Evolutionary conservation across 1,140 invertebrate species (phyloP).

Genomic region (Drosophila teissieri): DNA sequence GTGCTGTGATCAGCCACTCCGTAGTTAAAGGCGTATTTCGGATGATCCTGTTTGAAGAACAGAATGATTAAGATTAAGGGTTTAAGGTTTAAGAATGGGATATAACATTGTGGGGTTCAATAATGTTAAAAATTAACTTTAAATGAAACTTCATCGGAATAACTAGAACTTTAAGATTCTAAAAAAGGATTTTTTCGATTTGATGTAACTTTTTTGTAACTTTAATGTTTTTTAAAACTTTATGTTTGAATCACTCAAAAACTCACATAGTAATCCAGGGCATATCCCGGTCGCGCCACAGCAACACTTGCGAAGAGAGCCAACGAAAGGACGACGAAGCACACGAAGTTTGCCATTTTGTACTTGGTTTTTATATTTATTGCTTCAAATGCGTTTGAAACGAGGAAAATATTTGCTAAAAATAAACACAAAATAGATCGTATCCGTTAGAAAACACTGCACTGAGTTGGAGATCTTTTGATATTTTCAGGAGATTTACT

Average conservation of each 20-base stretch:
- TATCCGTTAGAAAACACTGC: conserved; percentile 35
- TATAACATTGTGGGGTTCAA: too few species aligned
- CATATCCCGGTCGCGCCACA: conserved; percentile 80
- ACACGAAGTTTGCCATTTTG: conserved; percentile 79
- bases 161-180: too few species aligned
- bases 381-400: conserved; percentile 29
- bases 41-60: conserved; percentile 76
- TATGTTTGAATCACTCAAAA: background rate
- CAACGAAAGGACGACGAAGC: conserved; percentile 71
- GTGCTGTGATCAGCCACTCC: conserved; percentile 86
- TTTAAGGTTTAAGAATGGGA: background rate
- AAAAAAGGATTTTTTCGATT: too few species aligned
- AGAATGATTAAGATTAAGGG: background rate
- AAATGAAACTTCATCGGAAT: too few species aligned
- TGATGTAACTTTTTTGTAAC: too few species aligned
- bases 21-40: conserved; percentile 86
- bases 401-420: conserved; percentile 39
- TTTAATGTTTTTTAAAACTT: too few species aligned
- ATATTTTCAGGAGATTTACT: conserved; percentile 52
- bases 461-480: conserved; percentile 5
- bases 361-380: conserved; percentile 16
- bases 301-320: conserved; percentile 64
- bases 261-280: conserved; percentile 85
- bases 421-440: conserved; percentile 46
- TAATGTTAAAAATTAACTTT: too few species aligned